Evolutionary conservation across 2,888 invertebrate species (phyloP), one percentile per base, ranked within the genome.

Genomic region (Axea sp.): DNA sequence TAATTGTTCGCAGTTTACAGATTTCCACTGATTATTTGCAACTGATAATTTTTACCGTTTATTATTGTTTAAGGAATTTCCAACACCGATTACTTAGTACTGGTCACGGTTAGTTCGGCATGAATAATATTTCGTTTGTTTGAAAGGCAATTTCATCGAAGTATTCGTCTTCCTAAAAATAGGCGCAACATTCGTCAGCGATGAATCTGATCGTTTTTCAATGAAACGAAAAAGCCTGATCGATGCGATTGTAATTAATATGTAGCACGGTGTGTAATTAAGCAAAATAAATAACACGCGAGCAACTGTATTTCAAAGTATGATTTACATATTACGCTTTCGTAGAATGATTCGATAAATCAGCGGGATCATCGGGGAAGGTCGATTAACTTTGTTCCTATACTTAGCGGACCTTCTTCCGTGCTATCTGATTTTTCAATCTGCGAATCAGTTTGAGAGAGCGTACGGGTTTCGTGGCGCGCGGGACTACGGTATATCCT

Each of bases 351-450:
- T 69, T 37, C 77, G 67, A 76, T 78, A 76, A 76, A 76, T 78
- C 75, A 78, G 74, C 26, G 19, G 55, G 57, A 55, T 51, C 62
- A 68, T 68, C 74, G 69, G 17, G n/a, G 62, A 72, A 72, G 72
- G 45, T 76, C 75, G 71, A 78, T 78, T 78, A 76, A 75, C 64
- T 51, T 60, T 62, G 75, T 77, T 80, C 76, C 80, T 81, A 78
- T 81, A 82, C 77, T 82, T 82, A 81, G 73, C 77, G 73, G 75
- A 79, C 79, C n/a, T 77, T 79, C 79, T 77, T 78, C 74, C 67
- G 73, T 53, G 51, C 73, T 81, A 82, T 82, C 82, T 71, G 67
- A 76, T 77, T 76, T 77, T 73, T 77, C 74, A 75, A 82, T 82
- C 82, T 80, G 67, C 69, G 75, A 64, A 79, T 79, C 77, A 69